These are phyloP conservation scores for Drosophila parthenogenetica DNA, from an alignment of 2,888 invertebrate species.

Conservation along the genomic window DNA sequence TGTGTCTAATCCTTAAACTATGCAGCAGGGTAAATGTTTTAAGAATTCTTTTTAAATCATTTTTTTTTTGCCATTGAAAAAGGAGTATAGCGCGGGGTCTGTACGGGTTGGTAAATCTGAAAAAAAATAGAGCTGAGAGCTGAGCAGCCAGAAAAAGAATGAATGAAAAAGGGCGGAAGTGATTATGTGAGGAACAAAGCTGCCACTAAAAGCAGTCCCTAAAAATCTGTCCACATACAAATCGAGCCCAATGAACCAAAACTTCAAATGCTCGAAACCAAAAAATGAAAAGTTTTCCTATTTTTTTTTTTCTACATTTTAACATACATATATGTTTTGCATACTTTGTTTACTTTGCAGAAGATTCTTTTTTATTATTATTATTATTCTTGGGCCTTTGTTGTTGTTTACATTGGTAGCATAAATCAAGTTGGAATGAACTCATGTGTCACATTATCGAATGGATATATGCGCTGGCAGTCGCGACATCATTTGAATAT, in stretches of 20 bases:
- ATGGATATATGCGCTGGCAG: constrained; percentile 50
- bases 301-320: constrained; percentile 14
- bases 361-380: constrained; percentile 29
- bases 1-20: constrained; percentile 47
- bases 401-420: constrained; percentile 46
- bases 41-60: constrained; percentile 39
- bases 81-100: not conserved
- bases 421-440: constrained; percentile 73
- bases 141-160: not conserved
- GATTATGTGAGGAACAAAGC: not conserved
- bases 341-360: constrained; percentile 70
- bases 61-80: constrained; percentile 8
- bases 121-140: not conserved
- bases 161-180: not conserved
- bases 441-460: constrained; percentile 73
- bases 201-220: constrained; percentile 5
- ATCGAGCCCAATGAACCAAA: constrained; percentile 44
- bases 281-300: constrained; percentile 40
- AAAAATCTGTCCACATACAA: constrained; percentile 28
- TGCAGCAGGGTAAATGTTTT: constrained; percentile 58
- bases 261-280: constrained; percentile 41
- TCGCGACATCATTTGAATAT: constrained; percentile 49
- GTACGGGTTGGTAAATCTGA: not conserved
- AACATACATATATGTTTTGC: constrained; percentile 40
- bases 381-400: constrained; percentile 30